A percentile compares a stretch with the other conserved stretches of the same genome.
phyloP scores from a whole-genome alignment of 1,140 invertebrate species.

The Drosophila murphyi region DNA sequence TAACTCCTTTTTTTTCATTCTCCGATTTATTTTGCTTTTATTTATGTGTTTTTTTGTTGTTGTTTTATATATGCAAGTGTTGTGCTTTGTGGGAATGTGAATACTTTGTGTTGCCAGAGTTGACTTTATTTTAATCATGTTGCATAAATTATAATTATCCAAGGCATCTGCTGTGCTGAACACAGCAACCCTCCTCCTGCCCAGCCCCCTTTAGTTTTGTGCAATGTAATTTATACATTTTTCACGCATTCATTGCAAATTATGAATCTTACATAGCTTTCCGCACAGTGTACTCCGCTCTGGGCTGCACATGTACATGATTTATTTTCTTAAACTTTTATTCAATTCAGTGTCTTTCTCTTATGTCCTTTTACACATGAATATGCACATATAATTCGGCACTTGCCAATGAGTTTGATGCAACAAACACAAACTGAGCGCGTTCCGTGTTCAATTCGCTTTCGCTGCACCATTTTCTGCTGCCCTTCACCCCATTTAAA shows the following conservation, averaged over 20 bases:
- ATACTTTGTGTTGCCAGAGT: constrained; percentile 2
- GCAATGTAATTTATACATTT: constrained; percentile 11
- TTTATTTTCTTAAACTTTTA: neutral
- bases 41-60: neutral
- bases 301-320: neutral
- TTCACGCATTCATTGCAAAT: constrained; percentile 36
- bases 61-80: constrained; percentile 4
- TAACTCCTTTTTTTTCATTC: neutral
- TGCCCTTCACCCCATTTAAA: constrained; percentile 29
- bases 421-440: constrained; percentile 4
- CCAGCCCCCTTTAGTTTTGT: neutral
- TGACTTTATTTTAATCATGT: constrained; percentile 33
- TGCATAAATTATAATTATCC: constrained; percentile 37
- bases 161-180: neutral
- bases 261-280: constrained; percentile 38
- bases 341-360: neutral
- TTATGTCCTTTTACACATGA: neutral
- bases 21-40: neutral
- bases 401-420: constrained; percentile 34
- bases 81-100: neutral
- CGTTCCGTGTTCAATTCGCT: neutral
- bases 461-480: constrained; percentile 16
- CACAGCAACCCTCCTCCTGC: neutral
- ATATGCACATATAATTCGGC: constrained; percentile 29
- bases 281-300: constrained; percentile 3